phyloP scores from a whole-genome alignment of 1,140 invertebrate species.

The Campoletis sonorensis region DNA sequence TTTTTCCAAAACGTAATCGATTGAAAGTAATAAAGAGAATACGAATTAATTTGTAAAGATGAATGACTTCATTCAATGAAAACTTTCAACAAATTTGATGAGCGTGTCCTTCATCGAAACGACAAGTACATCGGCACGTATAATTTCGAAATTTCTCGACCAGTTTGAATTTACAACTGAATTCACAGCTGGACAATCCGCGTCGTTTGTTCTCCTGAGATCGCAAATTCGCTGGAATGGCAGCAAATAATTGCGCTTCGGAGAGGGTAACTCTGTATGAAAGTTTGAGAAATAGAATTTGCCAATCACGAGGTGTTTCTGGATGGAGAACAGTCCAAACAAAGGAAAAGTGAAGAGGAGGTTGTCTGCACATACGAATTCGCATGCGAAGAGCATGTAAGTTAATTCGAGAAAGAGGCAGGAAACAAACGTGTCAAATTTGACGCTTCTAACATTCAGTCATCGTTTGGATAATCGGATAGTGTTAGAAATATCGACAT shows the following conservation, averaged over 20 bases:
- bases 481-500: neutral
- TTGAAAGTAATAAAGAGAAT: neutral
- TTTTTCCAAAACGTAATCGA: too few species aligned
- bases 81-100: too few species aligned
- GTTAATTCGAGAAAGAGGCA: too few species aligned
- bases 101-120: too few species aligned
- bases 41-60: too few species aligned
- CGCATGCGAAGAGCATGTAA: neutral
- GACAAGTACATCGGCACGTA: too few species aligned
- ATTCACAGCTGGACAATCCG: neutral
- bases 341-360: neutral
- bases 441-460: neutral
- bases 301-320: neutral
- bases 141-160: too few species aligned
- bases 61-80: too few species aligned
- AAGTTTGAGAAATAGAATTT: neutral
- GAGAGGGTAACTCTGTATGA: neutral
- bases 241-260: neutral
- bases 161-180: neutral
- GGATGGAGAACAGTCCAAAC: neutral
- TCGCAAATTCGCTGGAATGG: neutral
- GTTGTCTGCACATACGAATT: neutral
- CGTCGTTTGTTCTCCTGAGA: neutral
- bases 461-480: conserved; percentile 1
- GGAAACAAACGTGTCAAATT: neutral